Conservation (phyloP, 2,888 invertebrate species). For the Aleiodes testaceus region DNA sequence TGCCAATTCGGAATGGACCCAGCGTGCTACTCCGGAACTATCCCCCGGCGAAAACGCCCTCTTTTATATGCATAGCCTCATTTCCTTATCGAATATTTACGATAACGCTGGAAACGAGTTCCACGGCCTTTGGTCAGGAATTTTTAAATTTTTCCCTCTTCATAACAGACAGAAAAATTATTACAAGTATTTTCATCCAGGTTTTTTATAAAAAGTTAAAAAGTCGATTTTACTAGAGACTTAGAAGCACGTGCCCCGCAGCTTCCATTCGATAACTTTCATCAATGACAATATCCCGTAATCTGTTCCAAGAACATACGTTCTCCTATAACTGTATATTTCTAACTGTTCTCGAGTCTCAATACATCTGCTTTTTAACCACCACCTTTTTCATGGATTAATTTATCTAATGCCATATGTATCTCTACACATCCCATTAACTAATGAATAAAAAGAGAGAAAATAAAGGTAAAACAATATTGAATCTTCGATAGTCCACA, state of each 20-base stretch:
- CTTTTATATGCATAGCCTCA: conserved; percentile 72
- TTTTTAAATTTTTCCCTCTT: conserved; percentile 5
- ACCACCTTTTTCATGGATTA: conserved; percentile 3
- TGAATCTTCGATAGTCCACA: neutral
- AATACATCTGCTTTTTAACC: conserved; percentile 34
- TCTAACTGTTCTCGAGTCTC: conserved; percentile 35
- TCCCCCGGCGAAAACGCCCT: conserved; percentile 57
- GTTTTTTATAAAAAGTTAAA: conserved; percentile 44
- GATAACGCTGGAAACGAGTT: conserved; percentile 34
- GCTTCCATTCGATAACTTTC: conserved; percentile 46
- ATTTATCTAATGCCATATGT: conserved; percentile 55
- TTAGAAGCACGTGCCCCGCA: conserved; percentile 43
- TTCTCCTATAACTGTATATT: conserved; percentile 37
- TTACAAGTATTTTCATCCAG: neutral
- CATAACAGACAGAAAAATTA: neutral
- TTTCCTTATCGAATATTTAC: conserved; percentile 70
- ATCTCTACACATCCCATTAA: conserved; percentile 23
- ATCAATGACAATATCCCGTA: conserved; percentile 43
- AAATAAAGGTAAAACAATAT: conserved; percentile 13
- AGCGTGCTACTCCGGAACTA: conserved; percentile 58
- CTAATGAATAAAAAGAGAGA: neutral
- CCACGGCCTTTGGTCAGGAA: too few species aligned
- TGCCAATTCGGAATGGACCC: conserved; percentile 65
- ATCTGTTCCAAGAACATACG: conserved; percentile 30
- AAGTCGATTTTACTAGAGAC: conserved; percentile 45